phyloP scores from a whole-genome alignment of 2,113 vertebrate genomes.

The Mastomys natalensis region DNA sequence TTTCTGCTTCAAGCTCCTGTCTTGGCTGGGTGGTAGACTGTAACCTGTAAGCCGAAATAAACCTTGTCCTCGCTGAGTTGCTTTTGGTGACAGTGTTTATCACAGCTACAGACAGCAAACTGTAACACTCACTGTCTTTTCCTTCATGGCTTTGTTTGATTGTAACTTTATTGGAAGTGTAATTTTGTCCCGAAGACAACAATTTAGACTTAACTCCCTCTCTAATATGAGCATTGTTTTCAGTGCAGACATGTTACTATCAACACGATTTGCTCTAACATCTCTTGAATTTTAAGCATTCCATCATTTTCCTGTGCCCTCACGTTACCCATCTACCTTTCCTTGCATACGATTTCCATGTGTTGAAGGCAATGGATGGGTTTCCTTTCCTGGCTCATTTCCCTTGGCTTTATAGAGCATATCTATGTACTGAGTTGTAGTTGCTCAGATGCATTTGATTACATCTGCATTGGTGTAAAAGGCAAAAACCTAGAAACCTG shows the following conservation, averaged over 20 bases:
- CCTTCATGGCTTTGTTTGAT: background rate
- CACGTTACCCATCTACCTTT: background rate
- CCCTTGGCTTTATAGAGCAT: background rate
- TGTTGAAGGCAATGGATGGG: background rate
- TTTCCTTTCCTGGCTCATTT: background rate
- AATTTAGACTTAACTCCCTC: slow-evolving; percentile 25
- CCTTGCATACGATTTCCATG: background rate
- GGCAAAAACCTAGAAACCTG: slow-evolving; percentile 24
- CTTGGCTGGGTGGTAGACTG: background rate
- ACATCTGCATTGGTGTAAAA: background rate
- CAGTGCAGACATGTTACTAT: background rate
- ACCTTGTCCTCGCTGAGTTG: background rate
- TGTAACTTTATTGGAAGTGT: slow-evolving; percentile 1
- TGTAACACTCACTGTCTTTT: background rate
- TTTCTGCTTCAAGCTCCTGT: background rate
- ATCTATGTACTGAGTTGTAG: background rate
- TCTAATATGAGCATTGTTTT: slow-evolving; percentile 17
- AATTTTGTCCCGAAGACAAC: background rate
- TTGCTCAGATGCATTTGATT: background rate
- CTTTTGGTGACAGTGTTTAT: background rate
- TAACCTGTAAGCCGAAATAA: background rate
- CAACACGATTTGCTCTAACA: background rate
- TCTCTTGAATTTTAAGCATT: background rate
- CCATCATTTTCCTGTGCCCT: background rate
- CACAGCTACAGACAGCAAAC: background rate